A percentile compares a stretch with the other conserved stretches of the same genome.
Evolutionary conservation across 2,113 vertebrate genomes (phyloP).

Genomic region (Ranitomeya imitator): DNA sequence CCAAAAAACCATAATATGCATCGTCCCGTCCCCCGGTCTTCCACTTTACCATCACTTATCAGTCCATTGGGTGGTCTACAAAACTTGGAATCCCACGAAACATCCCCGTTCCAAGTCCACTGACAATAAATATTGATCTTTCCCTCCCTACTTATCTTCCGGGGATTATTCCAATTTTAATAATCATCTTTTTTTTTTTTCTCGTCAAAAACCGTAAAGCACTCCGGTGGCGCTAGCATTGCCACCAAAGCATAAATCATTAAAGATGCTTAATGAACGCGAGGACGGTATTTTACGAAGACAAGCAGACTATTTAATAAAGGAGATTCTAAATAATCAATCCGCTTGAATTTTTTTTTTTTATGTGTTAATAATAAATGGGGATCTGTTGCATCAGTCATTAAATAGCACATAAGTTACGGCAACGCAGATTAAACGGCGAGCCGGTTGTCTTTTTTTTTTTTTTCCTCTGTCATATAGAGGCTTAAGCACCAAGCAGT

Average conservation of each 20-base stretch:
- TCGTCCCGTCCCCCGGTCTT: fast-evolving
- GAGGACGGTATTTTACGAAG: constrained; percentile 51
- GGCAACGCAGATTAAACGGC: constrained; percentile 51
- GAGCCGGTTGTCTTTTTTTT: constrained; percentile 2
- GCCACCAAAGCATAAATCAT: constrained; percentile 59
- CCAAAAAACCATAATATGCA: background rate
- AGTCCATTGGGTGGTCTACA: background rate
- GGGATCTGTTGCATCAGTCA: constrained; percentile 58
- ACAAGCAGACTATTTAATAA: constrained; percentile 64
- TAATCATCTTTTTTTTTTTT: constrained; percentile 67
- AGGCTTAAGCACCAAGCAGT: constrained; percentile 41
- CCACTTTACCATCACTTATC: background rate
- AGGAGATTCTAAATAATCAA: constrained; percentile 66
- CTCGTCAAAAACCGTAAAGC: constrained; percentile 64
- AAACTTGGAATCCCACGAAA: background rate
- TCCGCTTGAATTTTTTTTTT: constrained; percentile 51
- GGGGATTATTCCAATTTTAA: constrained; percentile 69
- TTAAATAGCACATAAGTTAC: constrained; percentile 44
- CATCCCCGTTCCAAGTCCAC: background rate
- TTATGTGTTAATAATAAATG: constrained; percentile 58
- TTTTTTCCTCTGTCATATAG: constrained; percentile 46
- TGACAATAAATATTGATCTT: constrained; percentile 63
- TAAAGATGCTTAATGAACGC: constrained; percentile 56
- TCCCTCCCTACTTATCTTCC: constrained; percentile 56
- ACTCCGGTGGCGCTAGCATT: constrained; percentile 63